Base-by-base conservation (phyloP, 2,888 invertebrate genomes). In the Synergus laeviventris region DNA sequence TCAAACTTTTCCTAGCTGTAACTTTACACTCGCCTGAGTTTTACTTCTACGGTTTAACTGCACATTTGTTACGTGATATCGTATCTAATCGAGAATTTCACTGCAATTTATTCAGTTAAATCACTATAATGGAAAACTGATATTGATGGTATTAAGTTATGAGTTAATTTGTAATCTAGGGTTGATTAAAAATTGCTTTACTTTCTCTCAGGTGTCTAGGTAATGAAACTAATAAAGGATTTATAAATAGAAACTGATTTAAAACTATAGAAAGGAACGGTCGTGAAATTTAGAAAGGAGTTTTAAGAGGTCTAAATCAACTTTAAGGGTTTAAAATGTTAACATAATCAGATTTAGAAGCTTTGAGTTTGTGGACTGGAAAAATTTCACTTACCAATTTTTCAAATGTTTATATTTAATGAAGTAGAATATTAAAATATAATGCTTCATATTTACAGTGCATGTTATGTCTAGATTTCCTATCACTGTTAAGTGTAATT, bases 21-120 rank as follows among this genome's bases (percentile, higher is more conserved):
- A 64, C 12, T 64, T 42, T 24, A 18, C 24, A 42, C 21, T 64
- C 21, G 16, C 8, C 64, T 49, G 2, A 21, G 18, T 64, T 64
- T 64, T 21, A 18, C 42, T 64, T 39, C 39, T 14, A 14, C 8
- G 64, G 42, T 21, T 39, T 64, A 42, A 21, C 42, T 42, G 21
- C 39, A 21, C 49, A 0, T 49, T 39, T 64, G 64, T 42, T 64
- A 64, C 16, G 60, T 60, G 60, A 60, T 60, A 31, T 64, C 64
- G 24, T 14, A 49, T 42, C 14, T 38, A 64, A 14, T 64, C 7
- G 12, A 39, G 14, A 21, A 64, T 64, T 60, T 31, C n/a, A 9
- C 11, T 64, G 38, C 11, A 39, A 64, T 64, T 38, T 21, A 21
- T 42, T 12, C 21, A 14, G 7, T 49, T n/a, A n/a, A 49, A 8